Evolutionary conservation across 2,797 vertebrate species (phyloP).

Genomic region (Hirundo rustica): DNA sequence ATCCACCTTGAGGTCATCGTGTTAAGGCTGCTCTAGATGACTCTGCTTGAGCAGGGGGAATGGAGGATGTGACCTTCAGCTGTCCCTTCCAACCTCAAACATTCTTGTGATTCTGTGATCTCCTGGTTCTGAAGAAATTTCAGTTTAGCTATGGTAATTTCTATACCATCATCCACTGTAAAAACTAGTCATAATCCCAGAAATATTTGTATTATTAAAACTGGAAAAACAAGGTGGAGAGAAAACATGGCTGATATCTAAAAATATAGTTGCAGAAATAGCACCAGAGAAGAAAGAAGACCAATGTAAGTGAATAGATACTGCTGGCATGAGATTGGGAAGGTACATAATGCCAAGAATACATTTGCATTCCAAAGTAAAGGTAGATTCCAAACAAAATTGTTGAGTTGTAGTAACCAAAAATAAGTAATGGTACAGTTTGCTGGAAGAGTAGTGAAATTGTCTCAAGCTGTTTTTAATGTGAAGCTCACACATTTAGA

Average conservation of each 20-base stretch:
- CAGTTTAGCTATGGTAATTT: background rate
- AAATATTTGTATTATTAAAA: background rate
- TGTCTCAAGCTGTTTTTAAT: background rate
- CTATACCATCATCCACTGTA: background rate
- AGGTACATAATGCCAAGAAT: background rate
- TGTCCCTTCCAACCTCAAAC: background rate
- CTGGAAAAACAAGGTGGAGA: background rate
- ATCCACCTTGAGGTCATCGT: background rate
- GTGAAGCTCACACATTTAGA: background rate
- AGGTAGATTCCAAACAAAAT: background rate
- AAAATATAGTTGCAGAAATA: background rate
- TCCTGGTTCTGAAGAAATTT: background rate
- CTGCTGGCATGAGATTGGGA: background rate
- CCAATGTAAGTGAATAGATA: background rate
- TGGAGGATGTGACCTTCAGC: background rate
- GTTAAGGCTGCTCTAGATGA: background rate
- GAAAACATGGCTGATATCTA: background rate
- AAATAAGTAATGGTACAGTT: background rate
- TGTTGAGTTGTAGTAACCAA: background rate
- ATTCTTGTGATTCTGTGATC: background rate
- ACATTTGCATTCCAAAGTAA: background rate
- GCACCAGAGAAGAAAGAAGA: background rate
- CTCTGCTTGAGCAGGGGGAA: background rate
- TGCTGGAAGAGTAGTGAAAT: background rate
- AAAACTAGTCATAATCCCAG: background rate